Base-by-base conservation (phyloP, 2,113 vertebrate species). In the Ornithorhynchus anatinus region DNA sequence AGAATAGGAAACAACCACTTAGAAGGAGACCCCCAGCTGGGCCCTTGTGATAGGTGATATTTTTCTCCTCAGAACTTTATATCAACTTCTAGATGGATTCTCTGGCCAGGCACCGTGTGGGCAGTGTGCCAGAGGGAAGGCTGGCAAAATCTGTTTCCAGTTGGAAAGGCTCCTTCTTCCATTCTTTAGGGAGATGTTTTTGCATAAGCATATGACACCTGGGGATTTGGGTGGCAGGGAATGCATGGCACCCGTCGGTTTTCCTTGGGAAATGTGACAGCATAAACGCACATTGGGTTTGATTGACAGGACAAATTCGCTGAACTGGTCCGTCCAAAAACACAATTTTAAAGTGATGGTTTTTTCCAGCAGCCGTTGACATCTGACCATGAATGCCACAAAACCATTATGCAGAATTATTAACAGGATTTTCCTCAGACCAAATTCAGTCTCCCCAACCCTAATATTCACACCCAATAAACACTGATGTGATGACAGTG, bases 1-100 rank as follows among this genome's bases (percentile, higher is more conserved):
- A 86, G 87, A 85, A 92, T 84, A 90, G 91, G 88, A 91, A 92
- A 89, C 83, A 87, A 87, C 79, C 72, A 85, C 84, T 91, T 82
- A 86, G 82, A 80, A 77, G 60, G 74, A 86, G 87, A 80, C 76
- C 80, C n/a, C 79, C 89, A 91, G 88, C 89, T 92, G 90, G 82
- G 81, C 58, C 81, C 67, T 90, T 81, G 60, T 91, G 91, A 91
- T 93, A 91, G 91, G 91, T 84, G 70, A 72, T 72, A 69, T 85
- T 72, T 81, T 72, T 84, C 85, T 80, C 36, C 35, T 79, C 69
- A 80, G 80, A 87, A 84, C 92, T 91, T 88, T 89, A 86, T 82
- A 90, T 80, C 73, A 77, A 81, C 85, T 88, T 89, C 87, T 69
- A 89, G 77, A 80, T 85, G 81, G 86, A 87, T 92, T 88, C 79